Base-by-base conservation (phyloP, 2,113 vertebrate genomes). In the Fulmarus glacialis region DNA sequence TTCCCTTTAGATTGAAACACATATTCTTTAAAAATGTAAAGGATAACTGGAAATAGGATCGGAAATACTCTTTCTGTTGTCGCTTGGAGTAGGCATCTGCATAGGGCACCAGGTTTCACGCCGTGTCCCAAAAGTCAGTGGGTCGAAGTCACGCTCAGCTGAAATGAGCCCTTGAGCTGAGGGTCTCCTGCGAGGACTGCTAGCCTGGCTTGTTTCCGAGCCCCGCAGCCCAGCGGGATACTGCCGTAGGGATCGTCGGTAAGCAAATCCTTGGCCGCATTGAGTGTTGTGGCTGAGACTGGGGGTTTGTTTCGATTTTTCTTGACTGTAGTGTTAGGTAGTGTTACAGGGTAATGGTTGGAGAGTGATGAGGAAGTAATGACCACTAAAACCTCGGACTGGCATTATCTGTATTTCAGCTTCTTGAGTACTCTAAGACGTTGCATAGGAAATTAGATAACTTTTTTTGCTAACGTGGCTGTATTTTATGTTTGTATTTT, bases 121-220 rank as follows among this genome's bases (percentile, higher is more conserved):
- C 50, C 3, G 0, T 22, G 7, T 55, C n/a, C 38, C 0, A 0
- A 42, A 52, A 74, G 42, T 67, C 64, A 34, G 40, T 55, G 55
- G 22, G 10, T 67, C n/a, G 45, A 50, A 90, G 50, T 48, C 4
- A 1, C 2, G 1, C n/a, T 59, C 27, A 50, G 62, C 38, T 82
- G 59, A 79, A 95, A 22, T 32, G 36, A 73, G 48, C 40, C 50
- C 26, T 42, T 0, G 0, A 64, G 71, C 58, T 74, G 22, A 45
- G 53, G 47, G 45, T 66, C 60, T 48, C 15, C 42, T 74, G n/a
- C 3, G 2, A 36, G 42, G 42, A 9, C 60, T 87, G 50, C 22
- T 48, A 29, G 8, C 21, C 70, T 68, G 78, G 43, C 58, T 92
- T 58, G 21, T 75, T 12, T 34, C 63, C 0, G 1, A 47, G 70